Conservation (phyloP, 2,797 vertebrate genomes). For the Hyperoplus immaculatus region DNA sequence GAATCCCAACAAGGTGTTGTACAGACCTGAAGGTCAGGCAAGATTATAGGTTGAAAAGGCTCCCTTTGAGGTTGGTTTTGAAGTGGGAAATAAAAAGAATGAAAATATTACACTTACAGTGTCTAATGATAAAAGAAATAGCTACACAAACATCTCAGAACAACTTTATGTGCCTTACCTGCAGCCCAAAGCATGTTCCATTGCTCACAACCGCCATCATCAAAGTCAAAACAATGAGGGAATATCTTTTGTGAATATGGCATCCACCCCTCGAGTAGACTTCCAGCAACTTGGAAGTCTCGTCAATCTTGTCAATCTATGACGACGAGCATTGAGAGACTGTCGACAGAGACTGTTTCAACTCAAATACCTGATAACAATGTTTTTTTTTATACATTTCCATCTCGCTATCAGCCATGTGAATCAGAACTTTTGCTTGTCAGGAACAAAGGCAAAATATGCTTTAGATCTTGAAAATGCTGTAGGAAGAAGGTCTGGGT, state of each 20-base stretch:
- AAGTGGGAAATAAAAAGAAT: conserved; percentile 5
- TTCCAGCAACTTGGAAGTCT: too few species aligned
- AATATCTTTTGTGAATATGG: neutral
- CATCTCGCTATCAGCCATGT: neutral
- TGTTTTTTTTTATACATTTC: too few species aligned
- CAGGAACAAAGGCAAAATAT: neutral
- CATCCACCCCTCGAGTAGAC: neutral
- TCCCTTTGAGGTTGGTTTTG: neutral
- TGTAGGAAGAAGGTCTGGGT: neutral
- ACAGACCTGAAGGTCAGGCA: neutral
- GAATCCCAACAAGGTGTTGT: neutral
- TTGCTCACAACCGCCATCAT: neutral
- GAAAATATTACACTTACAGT: neutral
- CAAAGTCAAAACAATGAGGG: neutral
- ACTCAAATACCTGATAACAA: neutral
- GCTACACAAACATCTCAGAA: neutral
- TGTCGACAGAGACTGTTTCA: neutral
- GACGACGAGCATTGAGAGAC: neutral
- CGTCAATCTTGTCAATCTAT: neutral
- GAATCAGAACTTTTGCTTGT: neutral
- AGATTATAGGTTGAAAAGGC: neutral
- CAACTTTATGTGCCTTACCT: neutral
- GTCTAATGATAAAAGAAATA: neutral
- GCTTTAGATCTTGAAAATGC: neutral
- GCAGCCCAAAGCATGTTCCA: neutral